Base-by-base conservation (phyloP, 2,797 vertebrate genomes). In the Acrossocheilus wenchowensis region DNA sequence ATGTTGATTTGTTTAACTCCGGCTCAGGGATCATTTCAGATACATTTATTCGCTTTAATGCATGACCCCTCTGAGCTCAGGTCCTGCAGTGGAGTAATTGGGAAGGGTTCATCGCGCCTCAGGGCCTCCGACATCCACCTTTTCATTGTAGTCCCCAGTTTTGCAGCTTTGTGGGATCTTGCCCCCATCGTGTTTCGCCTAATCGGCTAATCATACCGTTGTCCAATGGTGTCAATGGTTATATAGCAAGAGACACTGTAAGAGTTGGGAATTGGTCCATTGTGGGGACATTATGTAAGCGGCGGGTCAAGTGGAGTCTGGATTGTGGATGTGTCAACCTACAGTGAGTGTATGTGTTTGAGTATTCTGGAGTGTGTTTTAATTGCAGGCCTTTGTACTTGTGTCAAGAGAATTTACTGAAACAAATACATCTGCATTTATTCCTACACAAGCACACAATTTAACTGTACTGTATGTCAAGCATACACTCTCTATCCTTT, bases 21-120 rank as follows among this genome's bases (percentile, higher is more conserved):
- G 43, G 57, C 69, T 81, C 82, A 68, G 74, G 92, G 94, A 95
- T 95, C 89, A 96, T 97, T 95, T 96, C 84, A 94, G 93, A 95
- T 97, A 96, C 95, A 96, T 96, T 96, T 97, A 97, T 97, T 96
- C 95, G 91, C 94, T 94, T 95, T 96, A 94, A 96, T 97, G 94
- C 81, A 84, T 94, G 94, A 96, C 95, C 94, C 81, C 66, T 92
- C 41, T 89, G 91, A 92, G 81, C 93, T 92, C 90, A 91, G 91
- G 92, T 92, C 92, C 94, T 91, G 45, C 45, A 93, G 91, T 93
- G 91, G 92, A 88, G 93, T 96, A 97, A 98, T 95, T 97, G 96
- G 95, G 95, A 93, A 86, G 82, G 93, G 91, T 89, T 93, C 91
- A 94, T 91, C 89, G 41, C 90, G 92, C 92, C 93, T 92, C 88